These are phyloP conservation scores for Lymantria dispar DNA, from an alignment of 2,888 invertebrate species.

Conservation along the genomic window DNA sequence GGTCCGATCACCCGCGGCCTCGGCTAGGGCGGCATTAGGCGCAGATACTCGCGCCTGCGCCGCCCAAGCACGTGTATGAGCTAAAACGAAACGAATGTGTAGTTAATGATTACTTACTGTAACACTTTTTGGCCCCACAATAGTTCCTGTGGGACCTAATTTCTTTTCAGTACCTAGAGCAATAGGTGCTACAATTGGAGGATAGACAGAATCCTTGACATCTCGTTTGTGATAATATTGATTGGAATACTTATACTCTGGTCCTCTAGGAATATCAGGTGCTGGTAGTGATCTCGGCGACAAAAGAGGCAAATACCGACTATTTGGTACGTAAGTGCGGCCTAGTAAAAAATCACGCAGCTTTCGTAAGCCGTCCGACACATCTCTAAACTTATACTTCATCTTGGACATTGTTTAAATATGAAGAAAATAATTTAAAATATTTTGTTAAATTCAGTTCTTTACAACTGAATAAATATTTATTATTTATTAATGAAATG, in stretches of 20 bases:
- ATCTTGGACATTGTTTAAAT: background rate
- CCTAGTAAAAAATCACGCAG: slow-evolving; percentile 60
- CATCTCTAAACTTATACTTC: slow-evolving; percentile 40
- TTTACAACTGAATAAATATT: too few relatives aligned
- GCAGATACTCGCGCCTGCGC: too few relatives aligned
- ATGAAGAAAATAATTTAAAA: too few relatives aligned
- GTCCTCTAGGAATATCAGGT: slow-evolving; percentile 58
- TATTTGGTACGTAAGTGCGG: slow-evolving; percentile 45
- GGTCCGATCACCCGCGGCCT: too few relatives aligned
- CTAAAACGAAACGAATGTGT: too few relatives aligned
- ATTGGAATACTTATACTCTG: slow-evolving; percentile 53
- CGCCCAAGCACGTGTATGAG: too few relatives aligned
- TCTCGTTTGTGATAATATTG: slow-evolving; percentile 52
- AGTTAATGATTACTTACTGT: background rate
- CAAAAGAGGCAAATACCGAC: slow-evolving; percentile 53
- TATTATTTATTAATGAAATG: too few relatives aligned
- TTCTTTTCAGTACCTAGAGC: background rate
- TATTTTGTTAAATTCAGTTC: too few relatives aligned
- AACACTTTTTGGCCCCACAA: background rate
- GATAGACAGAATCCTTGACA: slow-evolving; percentile 52
- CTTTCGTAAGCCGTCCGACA: slow-evolving; percentile 46
- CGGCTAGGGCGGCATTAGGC: too few relatives aligned
- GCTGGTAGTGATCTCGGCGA: slow-evolving; percentile 58
- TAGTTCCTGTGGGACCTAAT: background rate
- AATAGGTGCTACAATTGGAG: slow-evolving; percentile 64